phyloP scores from a whole-genome alignment of 2,797 vertebrate species.

The Nyctibius grandis region DNA sequence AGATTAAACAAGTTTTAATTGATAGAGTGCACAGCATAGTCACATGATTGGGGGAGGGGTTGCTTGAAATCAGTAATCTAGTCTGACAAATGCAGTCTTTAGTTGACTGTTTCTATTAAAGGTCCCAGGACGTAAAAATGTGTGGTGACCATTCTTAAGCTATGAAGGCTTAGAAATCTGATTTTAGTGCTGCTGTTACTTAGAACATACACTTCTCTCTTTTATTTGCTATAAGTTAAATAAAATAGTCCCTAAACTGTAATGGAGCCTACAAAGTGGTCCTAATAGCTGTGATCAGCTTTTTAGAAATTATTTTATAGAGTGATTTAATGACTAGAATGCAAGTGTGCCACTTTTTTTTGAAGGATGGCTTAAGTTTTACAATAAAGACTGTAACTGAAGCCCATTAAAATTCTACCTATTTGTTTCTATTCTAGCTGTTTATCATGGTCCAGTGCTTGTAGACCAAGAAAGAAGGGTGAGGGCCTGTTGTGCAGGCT shows the following conservation, averaged over 20 bases:
- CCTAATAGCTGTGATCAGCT: background rate
- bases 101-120: background rate
- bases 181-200: background rate
- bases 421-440: background rate
- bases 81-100: background rate
- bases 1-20: slow-evolving; percentile 47
- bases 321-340: background rate
- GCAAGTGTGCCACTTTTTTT: background rate
- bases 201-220: background rate
- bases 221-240: background rate
- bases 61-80: slow-evolving; percentile 2
- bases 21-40: background rate
- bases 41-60: background rate
- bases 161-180: background rate
- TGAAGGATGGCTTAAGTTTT: background rate
- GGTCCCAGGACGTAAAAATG: background rate
- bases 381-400: background rate
- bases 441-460: background rate
- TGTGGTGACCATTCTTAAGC: background rate
- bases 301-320: background rate
- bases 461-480: background rate
- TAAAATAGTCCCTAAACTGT: background rate
- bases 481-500: background rate
- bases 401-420: background rate
- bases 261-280: background rate